Evolutionary conservation across 1,140 invertebrate species (phyloP).

Genomic region (Micrasema longulum): DNA sequence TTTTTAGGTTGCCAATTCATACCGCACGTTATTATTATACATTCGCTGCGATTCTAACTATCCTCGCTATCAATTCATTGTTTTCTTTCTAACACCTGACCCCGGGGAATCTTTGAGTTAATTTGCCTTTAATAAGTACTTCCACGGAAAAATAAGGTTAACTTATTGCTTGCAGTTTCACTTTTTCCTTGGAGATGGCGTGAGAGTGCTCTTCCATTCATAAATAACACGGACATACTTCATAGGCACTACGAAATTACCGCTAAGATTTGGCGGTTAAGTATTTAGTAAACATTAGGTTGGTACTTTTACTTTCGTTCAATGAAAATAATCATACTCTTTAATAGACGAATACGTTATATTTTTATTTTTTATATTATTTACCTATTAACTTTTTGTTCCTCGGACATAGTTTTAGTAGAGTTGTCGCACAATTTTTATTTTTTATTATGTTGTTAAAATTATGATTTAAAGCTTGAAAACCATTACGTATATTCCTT

Average conservation of each 20-base stretch:
- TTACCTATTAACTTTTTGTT: too few relatives aligned
- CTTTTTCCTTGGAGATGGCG: constrained; percentile 26
- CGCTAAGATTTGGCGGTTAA: constrained; percentile 10
- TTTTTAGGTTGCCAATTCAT: too few relatives aligned
- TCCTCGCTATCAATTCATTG: constrained; percentile 1
- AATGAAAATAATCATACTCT: too few relatives aligned
- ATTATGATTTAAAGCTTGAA: too few relatives aligned
- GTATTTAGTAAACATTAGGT: too few relatives aligned
- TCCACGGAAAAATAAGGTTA: constrained; percentile 26
- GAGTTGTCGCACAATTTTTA: too few relatives aligned
- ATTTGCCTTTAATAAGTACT: constrained; percentile 24
- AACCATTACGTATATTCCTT: too few relatives aligned
- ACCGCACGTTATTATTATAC: not conserved
- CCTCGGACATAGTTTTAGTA: too few relatives aligned
- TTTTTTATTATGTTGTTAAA: too few relatives aligned
- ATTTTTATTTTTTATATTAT: too few relatives aligned
- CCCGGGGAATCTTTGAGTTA: constrained; percentile 29
- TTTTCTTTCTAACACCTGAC: constrained; percentile 11
- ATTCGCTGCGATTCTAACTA: too few relatives aligned
- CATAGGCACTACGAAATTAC: constrained; percentile 22
- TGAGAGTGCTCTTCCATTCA: constrained; percentile 31
- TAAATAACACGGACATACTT: constrained; percentile 35
- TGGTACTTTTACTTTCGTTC: constrained; percentile 20
- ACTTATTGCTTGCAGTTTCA: constrained; percentile 20
- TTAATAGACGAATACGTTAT: too few relatives aligned